Evolutionary conservation across 2,888 invertebrate genomes (phyloP), one percentile per base, ranked within the genome.

Genomic region (Cerastis leucographa): DNA sequence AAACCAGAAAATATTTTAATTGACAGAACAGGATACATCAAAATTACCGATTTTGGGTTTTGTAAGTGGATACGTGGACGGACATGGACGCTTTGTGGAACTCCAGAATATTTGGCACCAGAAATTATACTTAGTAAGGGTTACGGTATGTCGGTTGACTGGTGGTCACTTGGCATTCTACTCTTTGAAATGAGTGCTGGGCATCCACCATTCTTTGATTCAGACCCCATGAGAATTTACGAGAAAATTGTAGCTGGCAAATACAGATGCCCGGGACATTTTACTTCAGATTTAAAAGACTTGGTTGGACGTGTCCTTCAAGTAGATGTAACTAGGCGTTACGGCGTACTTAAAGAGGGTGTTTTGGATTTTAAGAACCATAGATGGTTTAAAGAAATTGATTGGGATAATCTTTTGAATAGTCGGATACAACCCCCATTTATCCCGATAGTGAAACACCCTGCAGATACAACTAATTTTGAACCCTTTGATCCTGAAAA

Each of bases 51-150:
- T 95, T 99, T 99, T 92, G 99, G 99, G 46, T 99, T 99, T 95
- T 98, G 99, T 88, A 99, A 99, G 95, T 95, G 97, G 75, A 97
- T 98, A 62, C 96, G 97, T 59, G 97, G 97, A 0, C 97, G 99
- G 89, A 99, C 99, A 0, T 99, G 98, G 98, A 99, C 99, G 0
- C 94, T 99, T 40, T 99, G 99, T 92, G 99, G 99, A 0, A 99
- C 99, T 0, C 99, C 99, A 0, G 99, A 99, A 94, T 99, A 99
- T 94, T 96, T 99, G 80, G 99, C 99, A 0, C 99, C 99, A 1
- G 99, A 99, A 95, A 98, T 98, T 40, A 99, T 99, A 85, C 97
- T 99, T 71, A 98, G 98, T 84, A 99, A 98, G 94, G 99, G 99
- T 0, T 99, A 99, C 94, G 98, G 99, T 64, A 98, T 97, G 90